These are phyloP conservation scores for Macrobrachium rosenbergii DNA, from an alignment of 1,140 invertebrate species.

Conservation along the genomic window DNA sequence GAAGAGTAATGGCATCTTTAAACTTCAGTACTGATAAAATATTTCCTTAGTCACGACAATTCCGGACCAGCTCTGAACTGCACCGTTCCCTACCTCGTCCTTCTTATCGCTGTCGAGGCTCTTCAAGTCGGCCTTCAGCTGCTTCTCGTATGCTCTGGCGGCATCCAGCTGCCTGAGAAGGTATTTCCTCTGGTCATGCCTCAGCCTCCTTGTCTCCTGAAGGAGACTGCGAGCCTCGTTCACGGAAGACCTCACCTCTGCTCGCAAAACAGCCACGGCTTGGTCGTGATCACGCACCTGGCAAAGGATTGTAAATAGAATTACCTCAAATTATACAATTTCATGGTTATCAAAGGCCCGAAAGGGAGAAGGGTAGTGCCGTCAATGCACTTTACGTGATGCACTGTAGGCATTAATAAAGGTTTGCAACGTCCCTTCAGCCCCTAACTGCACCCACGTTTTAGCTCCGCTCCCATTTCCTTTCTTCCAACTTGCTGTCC, in stretches of 20 bases:
- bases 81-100: constrained; percentile 56
- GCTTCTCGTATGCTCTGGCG: constrained; percentile 65
- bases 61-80: neutral
- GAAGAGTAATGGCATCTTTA: no score
- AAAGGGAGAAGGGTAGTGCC: no score
- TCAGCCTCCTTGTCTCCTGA: constrained; percentile 62
- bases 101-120: constrained; percentile 62
- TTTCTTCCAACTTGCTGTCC: no score
- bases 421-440: no score
- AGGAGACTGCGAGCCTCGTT: constrained; percentile 59
- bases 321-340: no score
- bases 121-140: constrained; percentile 64
- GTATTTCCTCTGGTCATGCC: constrained; percentile 65
- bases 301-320: neutral
- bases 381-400: no score
- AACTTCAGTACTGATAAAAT: neutral
- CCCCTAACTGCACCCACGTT: no score
- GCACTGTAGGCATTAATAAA: no score
- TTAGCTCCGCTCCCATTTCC: no score
- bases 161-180: constrained; percentile 65
- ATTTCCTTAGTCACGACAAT: neutral
- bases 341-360: no score
- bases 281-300: constrained; percentile 65
- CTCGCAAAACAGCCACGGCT: constrained; percentile 57
- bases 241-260: constrained; percentile 57